Conservation (phyloP, 2,113 vertebrate genomes). For the Raphicerus campestris region DNA sequence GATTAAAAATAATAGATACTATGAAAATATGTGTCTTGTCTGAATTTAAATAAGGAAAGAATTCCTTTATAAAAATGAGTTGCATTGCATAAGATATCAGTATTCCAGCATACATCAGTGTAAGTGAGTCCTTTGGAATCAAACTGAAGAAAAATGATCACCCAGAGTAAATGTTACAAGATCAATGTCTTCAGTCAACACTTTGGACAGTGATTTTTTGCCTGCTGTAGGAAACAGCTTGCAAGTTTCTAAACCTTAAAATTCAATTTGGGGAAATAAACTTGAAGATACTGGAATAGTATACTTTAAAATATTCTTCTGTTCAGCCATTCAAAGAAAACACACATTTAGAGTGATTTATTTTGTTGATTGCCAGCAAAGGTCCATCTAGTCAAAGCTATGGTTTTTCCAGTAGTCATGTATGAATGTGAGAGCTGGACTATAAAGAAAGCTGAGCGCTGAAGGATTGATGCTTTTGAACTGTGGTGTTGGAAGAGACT, state of each 20-base stretch:
- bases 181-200: background rate
- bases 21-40: background rate
- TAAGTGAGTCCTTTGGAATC: background rate
- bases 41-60: background rate
- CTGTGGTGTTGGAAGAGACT: background rate
- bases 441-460: background rate
- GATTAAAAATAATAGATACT: background rate
- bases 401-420: background rate
- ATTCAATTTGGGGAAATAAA: background rate
- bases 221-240: background rate
- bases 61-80: background rate
- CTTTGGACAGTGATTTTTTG: background rate
- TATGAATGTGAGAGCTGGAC: background rate
- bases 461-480: background rate
- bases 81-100: background rate
- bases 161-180: background rate
- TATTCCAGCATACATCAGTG: background rate
- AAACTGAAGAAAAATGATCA: conserved; percentile 37
- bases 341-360: background rate
- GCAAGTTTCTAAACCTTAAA: conserved; percentile 25
- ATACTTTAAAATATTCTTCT: background rate
- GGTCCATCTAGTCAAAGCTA: background rate
- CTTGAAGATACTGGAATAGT: background rate
- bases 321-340: background rate
- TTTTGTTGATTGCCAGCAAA: background rate